Conservation (phyloP, 2,888 invertebrate species). For the Caenorhabditis wallacei region DNA sequence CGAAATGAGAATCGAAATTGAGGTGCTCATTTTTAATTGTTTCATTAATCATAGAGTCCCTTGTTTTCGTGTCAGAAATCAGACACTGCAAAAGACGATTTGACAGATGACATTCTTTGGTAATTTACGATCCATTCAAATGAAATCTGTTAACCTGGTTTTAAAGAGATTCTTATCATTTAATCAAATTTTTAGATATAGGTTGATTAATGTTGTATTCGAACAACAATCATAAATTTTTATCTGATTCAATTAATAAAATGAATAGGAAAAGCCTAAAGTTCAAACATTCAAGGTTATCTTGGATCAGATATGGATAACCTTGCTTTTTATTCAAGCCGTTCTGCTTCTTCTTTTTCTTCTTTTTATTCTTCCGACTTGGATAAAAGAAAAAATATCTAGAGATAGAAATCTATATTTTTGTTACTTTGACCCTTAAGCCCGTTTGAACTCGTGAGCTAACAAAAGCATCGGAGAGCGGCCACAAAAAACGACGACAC, state of each 20-base stretch:
- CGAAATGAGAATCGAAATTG: background rate
- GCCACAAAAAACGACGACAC: constrained; percentile 22
- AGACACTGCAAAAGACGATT: too few relatives aligned
- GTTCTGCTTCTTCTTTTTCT: background rate
- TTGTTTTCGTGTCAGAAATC: too few relatives aligned
- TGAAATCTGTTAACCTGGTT: too few relatives aligned
- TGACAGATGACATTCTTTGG: too few relatives aligned
- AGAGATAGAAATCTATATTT: constrained; percentile 12
- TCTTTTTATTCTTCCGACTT: background rate
- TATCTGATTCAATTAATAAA: background rate
- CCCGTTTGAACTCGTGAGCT: constrained; percentile 36
- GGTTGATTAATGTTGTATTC: too few relatives aligned
- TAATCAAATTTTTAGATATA: too few relatives aligned
- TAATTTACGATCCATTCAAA: too few relatives aligned
- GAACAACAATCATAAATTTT: too few relatives aligned
- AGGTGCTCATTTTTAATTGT: background rate
- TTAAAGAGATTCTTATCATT: too few relatives aligned
- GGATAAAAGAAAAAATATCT: background rate
- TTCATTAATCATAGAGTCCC: background rate
- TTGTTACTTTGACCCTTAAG: constrained; percentile 32
- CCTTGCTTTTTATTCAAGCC: background rate
- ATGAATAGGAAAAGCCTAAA: background rate
- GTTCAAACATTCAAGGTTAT: background rate
- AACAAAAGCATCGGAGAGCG: background rate
- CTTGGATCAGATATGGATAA: background rate